Conservation (phyloP, 2,797 vertebrate species). For the Pseudomugil tenellus region DNA sequence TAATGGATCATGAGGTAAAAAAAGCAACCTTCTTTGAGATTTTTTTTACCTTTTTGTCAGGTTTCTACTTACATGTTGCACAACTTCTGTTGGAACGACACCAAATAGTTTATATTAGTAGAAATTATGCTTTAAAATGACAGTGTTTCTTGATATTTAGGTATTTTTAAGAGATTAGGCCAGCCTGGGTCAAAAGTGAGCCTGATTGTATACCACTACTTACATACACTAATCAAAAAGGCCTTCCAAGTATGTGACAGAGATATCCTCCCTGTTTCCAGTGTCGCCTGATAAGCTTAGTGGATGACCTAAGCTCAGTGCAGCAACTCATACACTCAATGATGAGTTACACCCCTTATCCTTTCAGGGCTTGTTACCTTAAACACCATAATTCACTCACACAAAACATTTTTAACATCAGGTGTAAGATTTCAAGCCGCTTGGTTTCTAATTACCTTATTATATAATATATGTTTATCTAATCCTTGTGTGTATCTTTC, state of each 20-base stretch:
- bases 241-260: slow-evolving; percentile 25
- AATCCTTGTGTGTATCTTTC: slow-evolving; percentile 26
- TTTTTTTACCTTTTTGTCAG: slow-evolving; percentile 19
- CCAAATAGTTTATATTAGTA: neutral
- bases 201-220: neutral
- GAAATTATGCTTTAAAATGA: neutral
- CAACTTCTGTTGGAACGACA: slow-evolving; percentile 7
- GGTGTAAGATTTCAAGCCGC: slow-evolving; percentile 6
- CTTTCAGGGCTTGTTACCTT: slow-evolving; percentile 12
- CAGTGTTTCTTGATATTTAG: neutral
- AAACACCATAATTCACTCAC: slow-evolving; percentile 6
- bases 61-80: slow-evolving; percentile 32
- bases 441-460: slow-evolving; percentile 14
- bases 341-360: slow-evolving; percentile 40
- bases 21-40: slow-evolving; percentile 1
- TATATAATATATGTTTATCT: slow-evolving; percentile 38
- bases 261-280: slow-evolving; percentile 19
- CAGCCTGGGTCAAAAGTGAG: neutral
- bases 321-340: slow-evolving; percentile 21
- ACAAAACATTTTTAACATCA: neutral
- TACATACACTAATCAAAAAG: slow-evolving; percentile 2
- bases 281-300: slow-evolving; percentile 54
- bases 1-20: slow-evolving; percentile 33
- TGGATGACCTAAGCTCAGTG: slow-evolving; percentile 41
- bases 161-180: slow-evolving; percentile 9